Evolutionary conservation across 1,140 invertebrate species (phyloP).

Genomic region (Dryas iulia): DNA sequence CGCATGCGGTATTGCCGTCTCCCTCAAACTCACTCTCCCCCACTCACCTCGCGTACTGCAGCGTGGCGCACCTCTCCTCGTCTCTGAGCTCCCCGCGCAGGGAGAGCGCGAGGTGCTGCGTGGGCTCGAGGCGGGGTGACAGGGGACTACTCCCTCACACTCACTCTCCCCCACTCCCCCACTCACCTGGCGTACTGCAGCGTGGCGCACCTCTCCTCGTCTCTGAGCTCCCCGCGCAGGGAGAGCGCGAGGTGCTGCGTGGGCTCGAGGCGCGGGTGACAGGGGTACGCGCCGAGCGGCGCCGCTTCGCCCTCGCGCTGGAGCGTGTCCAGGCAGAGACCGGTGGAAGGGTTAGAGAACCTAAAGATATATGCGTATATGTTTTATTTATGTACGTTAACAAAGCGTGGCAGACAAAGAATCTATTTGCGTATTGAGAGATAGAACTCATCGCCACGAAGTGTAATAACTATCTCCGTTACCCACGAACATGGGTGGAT

Average conservation of each 20-base stretch:
- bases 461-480: too few species aligned
- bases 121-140: slow-evolving; percentile 85
- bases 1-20: too few species aligned
- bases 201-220: slow-evolving; percentile 88
- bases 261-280: slow-evolving; percentile 85
- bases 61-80: slow-evolving; percentile 87
- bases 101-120: slow-evolving; percentile 88
- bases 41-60: slow-evolving; percentile 62
- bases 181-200: slow-evolving; percentile 60
- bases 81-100: slow-evolving; percentile 86
- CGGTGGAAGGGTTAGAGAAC: slow-evolving; percentile 75
- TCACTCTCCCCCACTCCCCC: too few species aligned
- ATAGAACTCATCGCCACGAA: too few species aligned
- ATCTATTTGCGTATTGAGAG: too few species aligned
- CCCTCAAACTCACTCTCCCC: too few species aligned
- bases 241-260: slow-evolving; percentile 88
- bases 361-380: slow-evolving; percentile 41
- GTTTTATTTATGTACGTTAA: too few species aligned
- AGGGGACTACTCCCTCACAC: too few species aligned
- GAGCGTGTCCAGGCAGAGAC: slow-evolving; percentile 90
- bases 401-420: too few species aligned
- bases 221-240: slow-evolving; percentile 85
- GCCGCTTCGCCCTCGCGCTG: slow-evolving; percentile 88
- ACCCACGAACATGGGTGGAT: too few species aligned
- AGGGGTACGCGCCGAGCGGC: slow-evolving; percentile 86